Percentiles rank a stretch among this genome's conserved stretches.
Conservation (phyloP, 2,797 vertebrate species). For the Poecilia velifera region DNA sequence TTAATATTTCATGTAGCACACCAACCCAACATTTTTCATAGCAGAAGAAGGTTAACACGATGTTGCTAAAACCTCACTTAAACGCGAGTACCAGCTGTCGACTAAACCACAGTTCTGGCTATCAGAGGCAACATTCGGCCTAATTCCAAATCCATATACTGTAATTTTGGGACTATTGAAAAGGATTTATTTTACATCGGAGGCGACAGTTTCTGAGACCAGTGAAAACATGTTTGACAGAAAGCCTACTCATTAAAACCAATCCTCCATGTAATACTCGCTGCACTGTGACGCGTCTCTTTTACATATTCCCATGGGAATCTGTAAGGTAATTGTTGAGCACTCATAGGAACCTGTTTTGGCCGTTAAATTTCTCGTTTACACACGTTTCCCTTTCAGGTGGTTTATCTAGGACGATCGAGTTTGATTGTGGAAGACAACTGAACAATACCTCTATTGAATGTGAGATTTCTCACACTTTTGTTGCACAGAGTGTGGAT, state of each 20-base stretch:
- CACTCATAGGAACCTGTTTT: neutral
- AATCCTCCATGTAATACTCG: constrained; percentile 7
- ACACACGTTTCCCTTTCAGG: constrained; percentile 1
- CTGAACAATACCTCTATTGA: neutral
- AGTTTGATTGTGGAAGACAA: neutral
- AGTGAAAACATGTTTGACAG: constrained; percentile 13
- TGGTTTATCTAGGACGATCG: constrained; percentile 1
- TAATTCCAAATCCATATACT: neutral
- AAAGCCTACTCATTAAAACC: constrained; percentile 13
- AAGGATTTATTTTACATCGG: neutral
- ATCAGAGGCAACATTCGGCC: neutral
- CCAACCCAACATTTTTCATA: neutral
- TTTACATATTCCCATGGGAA: constrained; percentile 17
- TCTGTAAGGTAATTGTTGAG: neutral
- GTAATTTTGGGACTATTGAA: neutral
- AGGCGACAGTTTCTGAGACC: neutral
- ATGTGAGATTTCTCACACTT: neutral
- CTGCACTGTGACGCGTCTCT: neutral
- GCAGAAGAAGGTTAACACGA: neutral
- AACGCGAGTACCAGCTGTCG: neutral
- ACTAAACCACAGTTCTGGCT: neutral
- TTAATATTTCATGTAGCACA: neutral
- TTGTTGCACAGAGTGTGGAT: constrained; percentile 7
- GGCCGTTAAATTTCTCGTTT: constrained; percentile 7
- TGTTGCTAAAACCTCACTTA: neutral